A percentile compares a stretch with the other conserved stretches of the same genome.
Conservation (phyloP, 2,888 invertebrate genomes). For the Acrocera orbiculus region DNA sequence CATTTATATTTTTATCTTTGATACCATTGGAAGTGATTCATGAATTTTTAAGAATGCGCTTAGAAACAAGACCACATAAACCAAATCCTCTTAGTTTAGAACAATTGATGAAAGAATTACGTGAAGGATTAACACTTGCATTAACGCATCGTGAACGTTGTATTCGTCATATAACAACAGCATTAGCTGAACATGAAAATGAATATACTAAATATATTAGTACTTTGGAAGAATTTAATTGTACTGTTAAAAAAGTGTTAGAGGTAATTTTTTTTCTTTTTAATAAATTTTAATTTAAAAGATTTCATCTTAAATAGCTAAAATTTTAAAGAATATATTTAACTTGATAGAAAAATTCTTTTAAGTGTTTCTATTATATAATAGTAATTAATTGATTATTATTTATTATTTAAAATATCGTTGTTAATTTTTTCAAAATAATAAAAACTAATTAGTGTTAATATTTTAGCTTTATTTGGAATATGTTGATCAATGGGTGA, state of each 20-base stretch:
- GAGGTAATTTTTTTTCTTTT: constrained; percentile 33
- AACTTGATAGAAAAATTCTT: too few relatives aligned
- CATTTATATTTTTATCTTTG: constrained; percentile 70
- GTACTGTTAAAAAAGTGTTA: constrained; percentile 54
- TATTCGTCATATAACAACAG: constrained; percentile 44
- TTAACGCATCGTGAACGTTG: constrained; percentile 65
- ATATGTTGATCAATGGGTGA: constrained; percentile 70
- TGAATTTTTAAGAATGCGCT: constrained; percentile 70
- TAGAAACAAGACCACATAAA: constrained; percentile 64
- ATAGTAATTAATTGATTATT: too few relatives aligned
- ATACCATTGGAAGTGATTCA: constrained; percentile 83
- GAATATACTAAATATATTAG: constrained; percentile 36
- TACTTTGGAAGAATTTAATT: constrained; percentile 54
- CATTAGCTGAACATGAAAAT: constrained; percentile 34
- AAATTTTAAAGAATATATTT: too few relatives aligned
- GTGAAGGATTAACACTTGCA: constrained; percentile 74
- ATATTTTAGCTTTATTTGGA: constrained; percentile 56
- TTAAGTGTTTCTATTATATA: too few relatives aligned
- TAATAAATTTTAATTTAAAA: background rate
- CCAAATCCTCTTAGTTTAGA: constrained; percentile 75
- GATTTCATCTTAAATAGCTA: too few relatives aligned
- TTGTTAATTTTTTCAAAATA: background rate
- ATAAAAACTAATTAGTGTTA: background rate
- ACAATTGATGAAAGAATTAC: constrained; percentile 77
- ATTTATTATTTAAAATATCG: background rate